phyloP scores from a whole-genome alignment of 2,888 invertebrate species.

The Glaucopsyche alexis region DNA sequence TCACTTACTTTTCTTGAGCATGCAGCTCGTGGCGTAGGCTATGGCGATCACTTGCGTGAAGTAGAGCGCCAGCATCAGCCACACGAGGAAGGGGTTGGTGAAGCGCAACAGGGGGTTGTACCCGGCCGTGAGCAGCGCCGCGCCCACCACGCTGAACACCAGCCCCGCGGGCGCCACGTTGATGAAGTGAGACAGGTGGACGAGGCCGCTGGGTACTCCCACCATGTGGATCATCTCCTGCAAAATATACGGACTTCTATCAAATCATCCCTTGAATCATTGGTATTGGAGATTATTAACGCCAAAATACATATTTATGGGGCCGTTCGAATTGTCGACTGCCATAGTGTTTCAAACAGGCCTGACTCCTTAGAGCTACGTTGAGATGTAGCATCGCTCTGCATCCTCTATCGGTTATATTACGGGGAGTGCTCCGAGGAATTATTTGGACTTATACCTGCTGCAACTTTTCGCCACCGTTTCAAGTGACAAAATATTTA shows the following conservation, averaged over 20 bases:
- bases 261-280: no score
- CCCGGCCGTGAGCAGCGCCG: constrained; percentile 56
- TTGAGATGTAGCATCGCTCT: no score
- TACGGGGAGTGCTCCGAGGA: no score
- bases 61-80: constrained; percentile 81
- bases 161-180: constrained; percentile 80
- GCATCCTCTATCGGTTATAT: no score
- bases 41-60: constrained; percentile 79
- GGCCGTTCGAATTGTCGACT: no score
- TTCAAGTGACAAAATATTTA: no score
- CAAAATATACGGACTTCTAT: background rate
- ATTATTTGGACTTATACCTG: no score
- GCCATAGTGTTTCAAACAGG: no score
- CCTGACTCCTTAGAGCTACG: no score
- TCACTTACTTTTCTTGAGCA: constrained; percentile 81
- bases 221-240: constrained; percentile 90
- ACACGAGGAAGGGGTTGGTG: constrained; percentile 73
- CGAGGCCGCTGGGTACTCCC: constrained; percentile 83
- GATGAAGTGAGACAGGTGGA: constrained; percentile 85
- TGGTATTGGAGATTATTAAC: no score
- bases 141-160: constrained; percentile 65
- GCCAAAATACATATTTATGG: no score
- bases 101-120: constrained; percentile 72
- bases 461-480: no score
- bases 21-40: constrained; percentile 81